Base-by-base conservation (phyloP, 2,113 vertebrate species). In the Paraplagusia blochii region DNA sequence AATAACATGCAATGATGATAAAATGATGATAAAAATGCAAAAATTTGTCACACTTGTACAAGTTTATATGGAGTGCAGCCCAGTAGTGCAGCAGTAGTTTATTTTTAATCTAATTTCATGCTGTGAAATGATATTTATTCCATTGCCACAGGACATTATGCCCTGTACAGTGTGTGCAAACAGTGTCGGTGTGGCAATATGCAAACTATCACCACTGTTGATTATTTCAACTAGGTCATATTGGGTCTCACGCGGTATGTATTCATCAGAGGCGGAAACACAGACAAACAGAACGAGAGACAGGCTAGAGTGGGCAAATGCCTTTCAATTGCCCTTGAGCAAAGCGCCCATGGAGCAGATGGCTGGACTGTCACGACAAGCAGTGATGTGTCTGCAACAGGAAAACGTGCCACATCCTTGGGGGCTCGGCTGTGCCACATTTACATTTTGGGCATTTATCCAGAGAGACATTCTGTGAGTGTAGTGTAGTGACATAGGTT, bases 181-280 rank as follows among this genome's bases (percentile, higher is more conserved):
- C 17, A 64, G 17, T 55, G 61, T 73, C 15, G 3, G 39, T n/a
- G 11, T 40, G 54, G 54, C 44, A 60, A 67, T 79, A 71, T 69
- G 54, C 12, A 51, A 64, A 68, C 67, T 74, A 44, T 52, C 43
- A 47, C 44, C n/a, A 11, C 51, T 38, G 51, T 44, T 72, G 52
- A 55, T 72, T 46, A 38, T 59, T 67, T 60, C 18, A 83, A 62
- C 57, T 82, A 58, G 85, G 78, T 80, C 85, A 78, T 83, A 80
- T 53, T 62, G 63, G 82, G 74, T 78, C 78, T 66, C 63, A 16
- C 3, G 45, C 10, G 40, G 48, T 16, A 43, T 68, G 36, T 3
- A 56, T 40, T 54, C 0, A n/a, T 42, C 17, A 35, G 44, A 39
- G 11, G 22, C 22, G 46, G 47, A 39, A 22, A 9, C n/a, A 8